Conservation (phyloP, 2,113 vertebrate species). For the Abramis brama region DNA sequence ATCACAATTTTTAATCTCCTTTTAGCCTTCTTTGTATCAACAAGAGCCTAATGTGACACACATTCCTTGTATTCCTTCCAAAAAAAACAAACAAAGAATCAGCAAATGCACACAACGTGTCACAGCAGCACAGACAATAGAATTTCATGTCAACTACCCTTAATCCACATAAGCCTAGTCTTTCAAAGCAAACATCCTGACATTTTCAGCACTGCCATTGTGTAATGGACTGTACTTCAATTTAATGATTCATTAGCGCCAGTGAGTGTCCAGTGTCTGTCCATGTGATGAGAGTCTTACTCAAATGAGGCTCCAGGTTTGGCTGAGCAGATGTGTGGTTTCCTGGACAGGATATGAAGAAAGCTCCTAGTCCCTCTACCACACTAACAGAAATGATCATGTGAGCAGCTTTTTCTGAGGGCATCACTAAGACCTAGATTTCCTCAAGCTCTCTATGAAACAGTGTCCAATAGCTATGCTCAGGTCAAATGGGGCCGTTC, state of each 20-base stretch:
- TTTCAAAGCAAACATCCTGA: conserved; percentile 30
- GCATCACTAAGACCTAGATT: conserved; percentile 45
- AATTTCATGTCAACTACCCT: background rate
- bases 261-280: conserved; percentile 44
- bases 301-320: conserved; percentile 70
- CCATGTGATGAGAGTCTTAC: conserved; percentile 83
- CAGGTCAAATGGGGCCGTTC: conserved; percentile 45
- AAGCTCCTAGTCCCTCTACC: conserved; percentile 70
- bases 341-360: conserved; percentile 71
- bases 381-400: conserved; percentile 68
- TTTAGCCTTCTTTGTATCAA: background rate
- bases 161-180: background rate
- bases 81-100: background rate
- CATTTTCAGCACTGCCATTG: background rate
- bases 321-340: conserved; percentile 72
- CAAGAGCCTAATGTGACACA: background rate
- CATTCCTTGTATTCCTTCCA: background rate
- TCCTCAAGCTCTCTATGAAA: conserved; percentile 66
- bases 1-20: background rate
- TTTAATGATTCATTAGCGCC: too few relatives aligned
- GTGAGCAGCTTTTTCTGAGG: conserved; percentile 53
- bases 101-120: background rate
- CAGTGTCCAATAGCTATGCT: conserved; percentile 58
- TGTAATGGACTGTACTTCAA: conserved; percentile 13
- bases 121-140: background rate